phyloP scores from a whole-genome alignment of 2,888 invertebrate species.

The Shargacucullia verbasci region DNA sequence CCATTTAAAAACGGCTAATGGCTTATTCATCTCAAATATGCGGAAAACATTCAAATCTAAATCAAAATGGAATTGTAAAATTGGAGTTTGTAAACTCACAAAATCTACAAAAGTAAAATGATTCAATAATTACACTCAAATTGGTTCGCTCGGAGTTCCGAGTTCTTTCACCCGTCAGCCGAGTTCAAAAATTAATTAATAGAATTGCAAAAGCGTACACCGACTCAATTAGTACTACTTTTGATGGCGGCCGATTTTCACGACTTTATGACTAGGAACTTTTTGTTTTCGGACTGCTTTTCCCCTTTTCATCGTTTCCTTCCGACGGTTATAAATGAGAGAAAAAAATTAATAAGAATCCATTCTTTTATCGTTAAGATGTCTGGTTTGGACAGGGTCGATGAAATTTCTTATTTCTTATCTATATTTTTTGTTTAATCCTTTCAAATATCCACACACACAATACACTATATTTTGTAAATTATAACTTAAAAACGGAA shows the following conservation, averaged over 20 bases:
- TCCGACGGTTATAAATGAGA: conserved; percentile 43
- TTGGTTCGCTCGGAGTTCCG: conserved; percentile 57
- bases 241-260: conserved; percentile 59
- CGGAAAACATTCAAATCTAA: conserved; percentile 36
- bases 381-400: conserved; percentile 20
- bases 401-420: too few relatives aligned
- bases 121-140: conserved; percentile 71
- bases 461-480: too few relatives aligned
- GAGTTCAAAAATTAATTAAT: conserved; percentile 78
- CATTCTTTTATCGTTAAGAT: conserved; percentile 26
- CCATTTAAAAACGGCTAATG: conserved; percentile 14
- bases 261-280: conserved; percentile 54
- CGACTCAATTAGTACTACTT: conserved; percentile 65
- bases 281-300: conserved; percentile 50
- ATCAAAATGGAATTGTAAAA: conserved; percentile 35
- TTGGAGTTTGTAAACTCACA: conserved; percentile 47
- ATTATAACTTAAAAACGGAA: too few relatives aligned
- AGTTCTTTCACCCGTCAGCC: conserved; percentile 62
- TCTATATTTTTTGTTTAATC: too few relatives aligned
- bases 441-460: too few relatives aligned
- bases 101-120: conserved; percentile 62
- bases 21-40: conserved; percentile 29
- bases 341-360: conserved; percentile 33
- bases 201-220: conserved; percentile 67
- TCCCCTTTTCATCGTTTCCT: conserved; percentile 47